Evolutionary conservation across 2,888 invertebrate genomes (phyloP).

Genomic region (Drosophila rubida): DNA sequence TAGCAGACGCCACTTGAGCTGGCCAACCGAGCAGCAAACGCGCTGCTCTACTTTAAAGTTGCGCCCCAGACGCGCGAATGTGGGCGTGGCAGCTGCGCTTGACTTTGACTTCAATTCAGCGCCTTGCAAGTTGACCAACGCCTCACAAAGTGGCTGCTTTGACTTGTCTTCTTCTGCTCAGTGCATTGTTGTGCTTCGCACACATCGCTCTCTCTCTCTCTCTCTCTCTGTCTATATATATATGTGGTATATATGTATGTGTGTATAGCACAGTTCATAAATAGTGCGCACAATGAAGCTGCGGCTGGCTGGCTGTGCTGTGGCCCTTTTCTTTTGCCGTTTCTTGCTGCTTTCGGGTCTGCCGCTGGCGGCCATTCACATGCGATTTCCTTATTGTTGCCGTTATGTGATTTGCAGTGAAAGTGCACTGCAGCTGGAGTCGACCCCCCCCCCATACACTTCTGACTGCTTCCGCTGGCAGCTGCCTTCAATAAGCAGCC

Average conservation of each 20-base stretch:
- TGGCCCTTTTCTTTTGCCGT: background rate
- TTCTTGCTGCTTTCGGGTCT: constrained; percentile 14
- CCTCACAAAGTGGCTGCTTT: constrained; percentile 32
- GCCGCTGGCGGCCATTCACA: constrained; percentile 58
- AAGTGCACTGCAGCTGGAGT: constrained; percentile 56
- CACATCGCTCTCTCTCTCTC: too few relatives aligned
- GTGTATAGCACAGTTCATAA: constrained; percentile 57
- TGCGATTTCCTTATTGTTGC: constrained; percentile 77
- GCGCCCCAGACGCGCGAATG: background rate
- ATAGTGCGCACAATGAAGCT: constrained; percentile 52
- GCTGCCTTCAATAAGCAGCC: constrained; percentile 47
- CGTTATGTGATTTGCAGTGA: constrained; percentile 67
- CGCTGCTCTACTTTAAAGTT: constrained; percentile 3
- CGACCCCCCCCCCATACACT: background rate
- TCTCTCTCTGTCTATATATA: background rate
- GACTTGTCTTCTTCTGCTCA: constrained; percentile 4
- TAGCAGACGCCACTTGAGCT: constrained; percentile 36
- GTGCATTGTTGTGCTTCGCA: constrained; percentile 5
- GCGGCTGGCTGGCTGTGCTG: background rate
- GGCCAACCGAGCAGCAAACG: constrained; percentile 14
- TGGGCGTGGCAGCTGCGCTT: constrained; percentile 43
- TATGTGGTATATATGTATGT: constrained; percentile 9
- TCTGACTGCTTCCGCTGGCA: constrained; percentile 26
- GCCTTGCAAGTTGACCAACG: constrained; percentile 58
- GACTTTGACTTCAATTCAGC: constrained; percentile 69